Conservation (phyloP, 2,113 vertebrate genomes). For the Accipiter cooperii region DNA sequence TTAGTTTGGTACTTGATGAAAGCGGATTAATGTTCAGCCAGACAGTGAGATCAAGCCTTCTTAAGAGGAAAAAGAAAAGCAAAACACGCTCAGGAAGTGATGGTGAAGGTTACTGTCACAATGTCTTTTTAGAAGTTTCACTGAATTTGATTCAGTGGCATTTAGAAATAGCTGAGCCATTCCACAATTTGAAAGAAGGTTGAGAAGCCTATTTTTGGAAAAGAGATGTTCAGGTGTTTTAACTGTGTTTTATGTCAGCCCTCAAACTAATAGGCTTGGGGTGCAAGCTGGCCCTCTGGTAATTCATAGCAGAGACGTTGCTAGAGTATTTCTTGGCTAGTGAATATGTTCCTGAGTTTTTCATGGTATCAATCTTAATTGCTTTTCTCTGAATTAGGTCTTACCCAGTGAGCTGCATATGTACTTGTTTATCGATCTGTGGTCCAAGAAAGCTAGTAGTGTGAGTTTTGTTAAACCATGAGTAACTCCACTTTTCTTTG, state of each 20-base stretch:
- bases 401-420: neutral
- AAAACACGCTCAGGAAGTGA: neutral
- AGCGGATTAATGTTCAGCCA: constrained; percentile 68
- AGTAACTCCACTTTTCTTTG: neutral
- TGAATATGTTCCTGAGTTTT: neutral
- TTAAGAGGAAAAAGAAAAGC: constrained; percentile 16
- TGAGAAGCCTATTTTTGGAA: neutral
- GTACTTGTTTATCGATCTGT: neutral
- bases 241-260: neutral
- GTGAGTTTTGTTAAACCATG: neutral
- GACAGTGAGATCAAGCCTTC: constrained; percentile 67
- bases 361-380: neutral
- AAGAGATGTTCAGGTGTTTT: neutral
- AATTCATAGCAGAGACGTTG: neutral
- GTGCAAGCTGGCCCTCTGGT: neutral
- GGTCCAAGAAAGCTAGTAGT: neutral
- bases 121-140: neutral
- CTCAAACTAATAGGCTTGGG: neutral
- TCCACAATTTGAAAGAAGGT: neutral
- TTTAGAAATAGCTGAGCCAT: neutral
- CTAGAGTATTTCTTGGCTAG: neutral
- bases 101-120: constrained; percentile 34
- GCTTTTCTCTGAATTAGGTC: neutral
- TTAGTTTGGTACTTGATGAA: constrained; percentile 51
- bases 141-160: neutral